phyloP scores from a whole-genome alignment of 1,140 invertebrate genomes.

The Leptopilina clavipes region DNA sequence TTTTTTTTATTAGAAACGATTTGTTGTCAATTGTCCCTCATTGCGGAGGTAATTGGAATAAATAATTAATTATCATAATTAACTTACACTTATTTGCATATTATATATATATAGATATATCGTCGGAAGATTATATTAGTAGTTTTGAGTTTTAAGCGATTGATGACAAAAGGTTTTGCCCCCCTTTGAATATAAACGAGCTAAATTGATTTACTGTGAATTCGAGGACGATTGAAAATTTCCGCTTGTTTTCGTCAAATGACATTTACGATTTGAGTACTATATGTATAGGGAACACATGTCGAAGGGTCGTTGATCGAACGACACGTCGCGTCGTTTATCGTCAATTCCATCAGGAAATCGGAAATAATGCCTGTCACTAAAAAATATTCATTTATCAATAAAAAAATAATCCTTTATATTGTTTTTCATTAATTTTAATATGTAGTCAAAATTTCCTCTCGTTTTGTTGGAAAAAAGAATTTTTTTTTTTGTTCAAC shows the following conservation, averaged over 20 bases:
- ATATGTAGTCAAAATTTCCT: neutral
- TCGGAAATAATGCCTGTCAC: neutral
- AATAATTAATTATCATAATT: neutral
- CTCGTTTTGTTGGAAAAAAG: too few species aligned
- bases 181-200: neutral
- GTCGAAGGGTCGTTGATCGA: constrained; percentile 31
- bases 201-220: constrained; percentile 8
- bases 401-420: too few species aligned
- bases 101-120: too few species aligned
- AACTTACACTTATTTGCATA: too few species aligned
- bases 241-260: constrained; percentile 36
- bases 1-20: too few species aligned
- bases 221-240: constrained; percentile 41
- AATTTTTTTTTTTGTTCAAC: too few species aligned
- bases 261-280: constrained; percentile 26
- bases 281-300: neutral
- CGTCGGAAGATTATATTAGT: too few species aligned
- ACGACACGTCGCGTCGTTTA: neutral
- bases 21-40: too few species aligned
- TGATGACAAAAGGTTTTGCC: neutral
- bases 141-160: too few species aligned
- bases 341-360: neutral
- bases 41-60: neutral
- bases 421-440: too few species aligned
- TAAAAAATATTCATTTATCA: neutral